Percentiles rank a stretch among this genome's conserved stretches.
Conservation (phyloP, 2,797 vertebrate species). For the Tragopan temminckii region DNA sequence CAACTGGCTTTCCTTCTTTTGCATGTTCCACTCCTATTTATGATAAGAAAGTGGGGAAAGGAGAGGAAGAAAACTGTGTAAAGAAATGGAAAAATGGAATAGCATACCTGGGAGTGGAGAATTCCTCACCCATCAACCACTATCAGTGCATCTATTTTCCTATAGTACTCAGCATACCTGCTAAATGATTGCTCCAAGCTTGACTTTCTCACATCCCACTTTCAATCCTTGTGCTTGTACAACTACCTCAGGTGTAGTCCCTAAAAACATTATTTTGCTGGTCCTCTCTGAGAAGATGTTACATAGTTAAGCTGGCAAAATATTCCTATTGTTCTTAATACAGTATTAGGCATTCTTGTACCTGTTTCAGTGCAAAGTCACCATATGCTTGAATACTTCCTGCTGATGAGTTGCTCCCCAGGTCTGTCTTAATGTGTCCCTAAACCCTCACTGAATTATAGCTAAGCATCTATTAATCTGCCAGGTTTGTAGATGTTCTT, state of each 20-base stretch:
- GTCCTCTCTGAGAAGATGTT: not conserved
- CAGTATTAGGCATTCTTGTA: not conserved
- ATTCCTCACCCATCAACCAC: too few species aligned
- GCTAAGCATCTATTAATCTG: slow-evolving; percentile 47
- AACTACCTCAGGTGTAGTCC: not conserved
- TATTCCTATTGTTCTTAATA: not conserved
- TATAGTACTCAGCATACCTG: not conserved
- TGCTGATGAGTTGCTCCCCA: slow-evolving; percentile 28
- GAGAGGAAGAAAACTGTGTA: not conserved
- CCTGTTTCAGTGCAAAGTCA: not conserved
- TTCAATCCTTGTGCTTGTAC: not conserved
- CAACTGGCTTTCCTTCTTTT: not conserved
- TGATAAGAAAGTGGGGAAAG: not conserved
- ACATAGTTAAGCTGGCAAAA: not conserved
- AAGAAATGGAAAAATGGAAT: not conserved
- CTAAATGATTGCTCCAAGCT: not conserved
- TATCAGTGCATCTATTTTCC: not conserved
- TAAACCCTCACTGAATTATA: not conserved
- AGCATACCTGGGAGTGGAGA: too few species aligned
- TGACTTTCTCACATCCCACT: not conserved
- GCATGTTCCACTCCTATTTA: not conserved
- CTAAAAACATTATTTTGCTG: not conserved
- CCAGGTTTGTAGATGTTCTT: slow-evolving; percentile 16
- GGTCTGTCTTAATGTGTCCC: slow-evolving; percentile 12
- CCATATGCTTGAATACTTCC: slow-evolving; percentile 11